Percentiles rank a stretch among this genome's conserved stretches.
phyloP scores from a whole-genome alignment of 2,888 invertebrate species.

The Chrysopilus asiliformis region DNA sequence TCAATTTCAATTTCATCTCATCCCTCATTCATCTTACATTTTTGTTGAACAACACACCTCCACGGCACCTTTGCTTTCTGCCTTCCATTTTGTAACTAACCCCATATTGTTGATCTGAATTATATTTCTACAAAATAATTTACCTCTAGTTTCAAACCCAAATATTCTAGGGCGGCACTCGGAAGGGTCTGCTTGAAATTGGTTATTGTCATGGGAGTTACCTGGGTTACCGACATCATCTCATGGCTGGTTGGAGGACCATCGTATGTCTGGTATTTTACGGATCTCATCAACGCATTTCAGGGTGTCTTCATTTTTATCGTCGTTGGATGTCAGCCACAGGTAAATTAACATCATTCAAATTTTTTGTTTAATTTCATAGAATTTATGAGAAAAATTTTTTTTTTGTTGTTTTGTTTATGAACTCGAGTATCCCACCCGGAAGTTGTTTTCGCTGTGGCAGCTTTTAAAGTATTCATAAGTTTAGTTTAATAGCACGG shows the following conservation, averaged over 20 bases:
- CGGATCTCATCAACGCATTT: conserved; percentile 72
- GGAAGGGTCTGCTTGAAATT: conserved; percentile 76
- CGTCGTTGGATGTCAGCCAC: conserved; percentile 80
- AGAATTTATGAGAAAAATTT: not conserved
- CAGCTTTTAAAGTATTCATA: not conserved
- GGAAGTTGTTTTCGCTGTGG: too few relatives aligned
- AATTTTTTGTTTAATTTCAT: not conserved
- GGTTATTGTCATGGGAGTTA: conserved; percentile 68
- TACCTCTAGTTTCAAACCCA: conserved; percentile 14
- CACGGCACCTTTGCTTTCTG: too few relatives aligned
- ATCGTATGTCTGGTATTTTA: conserved; percentile 66
- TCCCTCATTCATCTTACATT: too few relatives aligned
- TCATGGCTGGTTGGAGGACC: conserved; percentile 76
- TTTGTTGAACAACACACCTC: too few relatives aligned
- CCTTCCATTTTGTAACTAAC: too few relatives aligned
- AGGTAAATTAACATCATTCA: conserved; percentile 38
- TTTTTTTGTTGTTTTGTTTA: not conserved
- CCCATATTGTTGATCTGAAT: too few relatives aligned
- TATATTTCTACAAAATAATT: conserved; percentile 13
- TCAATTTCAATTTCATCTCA: too few relatives aligned
- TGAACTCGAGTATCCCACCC: too few relatives aligned
- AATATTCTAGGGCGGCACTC: conserved; percentile 53
- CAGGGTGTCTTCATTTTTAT: conserved; percentile 82
- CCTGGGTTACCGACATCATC: conserved; percentile 68
- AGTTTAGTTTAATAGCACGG: not conserved